These are phyloP conservation scores for Drosophila athabasca DNA, from an alignment of 1,140 invertebrate genomes.

Conservation along the genomic window DNA sequence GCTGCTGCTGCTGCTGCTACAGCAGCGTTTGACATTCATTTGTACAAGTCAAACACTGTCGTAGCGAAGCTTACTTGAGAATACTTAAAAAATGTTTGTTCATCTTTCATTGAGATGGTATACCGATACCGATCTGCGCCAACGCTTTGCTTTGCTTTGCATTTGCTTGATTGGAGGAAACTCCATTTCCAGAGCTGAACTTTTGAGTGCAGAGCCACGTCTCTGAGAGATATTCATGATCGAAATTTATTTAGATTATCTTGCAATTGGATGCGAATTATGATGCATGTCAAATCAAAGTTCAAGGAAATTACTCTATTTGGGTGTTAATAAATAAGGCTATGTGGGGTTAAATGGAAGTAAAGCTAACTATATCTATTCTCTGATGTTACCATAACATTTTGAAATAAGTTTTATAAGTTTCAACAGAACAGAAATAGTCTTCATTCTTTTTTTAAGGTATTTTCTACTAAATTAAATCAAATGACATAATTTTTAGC, in stretches of 20 bases:
- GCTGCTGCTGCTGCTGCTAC: constrained; percentile 29
- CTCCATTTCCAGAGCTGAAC: constrained; percentile 35
- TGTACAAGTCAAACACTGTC: constrained; percentile 68
- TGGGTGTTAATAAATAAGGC: not conserved
- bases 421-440: not conserved
- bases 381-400: too few species aligned
- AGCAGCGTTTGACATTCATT: constrained; percentile 74
- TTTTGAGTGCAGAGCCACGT: constrained; percentile 11
- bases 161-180: constrained; percentile 15
- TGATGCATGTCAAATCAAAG: constrained; percentile 33
- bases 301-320: constrained; percentile 29
- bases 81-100: constrained; percentile 45
- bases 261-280: constrained; percentile 16
- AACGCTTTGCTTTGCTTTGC: too few species aligned
- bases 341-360: too few species aligned
- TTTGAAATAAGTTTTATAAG: not conserved
- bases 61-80: constrained; percentile 36
- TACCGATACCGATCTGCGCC: not conserved
- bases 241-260: constrained; percentile 37
- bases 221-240: constrained; percentile 16
- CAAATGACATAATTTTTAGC: too few species aligned
- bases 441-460: not conserved
- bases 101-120: constrained; percentile 46
- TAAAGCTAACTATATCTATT: not conserved
- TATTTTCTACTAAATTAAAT: not conserved